A percentile compares a stretch with the other conserved stretches of the same genome.
Evolutionary conservation across 2,888 invertebrate species (phyloP).

Genomic region (Meteorus colon): DNA sequence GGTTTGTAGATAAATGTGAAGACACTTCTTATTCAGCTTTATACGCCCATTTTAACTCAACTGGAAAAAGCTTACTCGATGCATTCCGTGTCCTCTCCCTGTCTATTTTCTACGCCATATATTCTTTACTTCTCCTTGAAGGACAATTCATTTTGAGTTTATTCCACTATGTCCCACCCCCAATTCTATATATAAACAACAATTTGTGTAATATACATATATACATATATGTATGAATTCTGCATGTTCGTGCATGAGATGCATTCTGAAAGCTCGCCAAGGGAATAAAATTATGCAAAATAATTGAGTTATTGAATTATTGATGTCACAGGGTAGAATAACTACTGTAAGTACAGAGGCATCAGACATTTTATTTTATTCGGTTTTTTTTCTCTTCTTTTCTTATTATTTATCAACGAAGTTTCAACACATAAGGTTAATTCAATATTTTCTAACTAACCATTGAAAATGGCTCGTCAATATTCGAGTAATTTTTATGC

Average conservation of each 20-base stretch:
- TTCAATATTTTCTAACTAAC: too few species aligned
- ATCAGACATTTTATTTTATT: background rate
- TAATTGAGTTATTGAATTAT: slow-evolving; percentile 11
- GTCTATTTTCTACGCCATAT: slow-evolving; percentile 5
- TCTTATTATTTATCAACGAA: too few species aligned
- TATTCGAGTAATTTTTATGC: too few species aligned
- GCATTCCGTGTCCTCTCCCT: background rate
- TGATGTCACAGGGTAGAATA: background rate
- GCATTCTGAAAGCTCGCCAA: background rate
- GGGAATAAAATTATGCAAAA: background rate
- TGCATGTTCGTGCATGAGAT: background rate
- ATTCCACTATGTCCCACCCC: background rate
- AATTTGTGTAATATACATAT: background rate
- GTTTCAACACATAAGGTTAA: too few species aligned
- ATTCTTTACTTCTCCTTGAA: background rate
- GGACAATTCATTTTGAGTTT: background rate
- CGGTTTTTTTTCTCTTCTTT: too few species aligned
- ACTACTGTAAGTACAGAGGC: background rate
- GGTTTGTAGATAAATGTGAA: background rate
- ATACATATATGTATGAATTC: background rate
- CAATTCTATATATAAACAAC: background rate
- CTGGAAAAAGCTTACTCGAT: slow-evolving; percentile 7
- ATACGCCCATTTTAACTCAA: slow-evolving; percentile 1
- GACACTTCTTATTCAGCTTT: background rate
- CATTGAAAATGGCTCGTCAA: too few species aligned